These are phyloP conservation scores for Artemisiospiza belli DNA, from an alignment of 2,113 vertebrate species.

Conservation along the genomic window DNA sequence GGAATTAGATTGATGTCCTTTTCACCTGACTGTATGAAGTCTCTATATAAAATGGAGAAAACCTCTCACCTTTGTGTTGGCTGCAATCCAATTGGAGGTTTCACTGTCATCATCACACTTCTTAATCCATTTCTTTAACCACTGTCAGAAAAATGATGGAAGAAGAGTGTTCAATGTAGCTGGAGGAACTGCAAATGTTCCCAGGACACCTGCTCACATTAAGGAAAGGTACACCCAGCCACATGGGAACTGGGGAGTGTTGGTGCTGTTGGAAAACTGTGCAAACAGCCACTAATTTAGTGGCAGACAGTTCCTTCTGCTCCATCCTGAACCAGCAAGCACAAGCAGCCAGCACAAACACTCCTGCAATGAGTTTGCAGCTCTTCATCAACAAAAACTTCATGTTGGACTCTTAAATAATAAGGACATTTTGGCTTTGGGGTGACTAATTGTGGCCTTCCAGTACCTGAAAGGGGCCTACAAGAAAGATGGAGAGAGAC, in stretches of 20 bases:
- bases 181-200: background rate
- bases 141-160: slow-evolving; percentile 73
- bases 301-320: background rate
- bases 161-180: background rate
- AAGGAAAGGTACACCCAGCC: background rate
- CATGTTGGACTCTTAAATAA: background rate
- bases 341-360: background rate
- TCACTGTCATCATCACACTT: slow-evolving; percentile 99
- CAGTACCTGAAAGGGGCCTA: background rate
- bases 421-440: background rate
- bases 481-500: background rate
- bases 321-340: background rate
- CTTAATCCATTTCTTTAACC: slow-evolving; percentile 99
- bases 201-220: background rate
- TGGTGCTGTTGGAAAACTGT: background rate
- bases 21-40: background rate
- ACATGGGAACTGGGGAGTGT: background rate
- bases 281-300: background rate
- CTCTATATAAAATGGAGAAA: background rate
- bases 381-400: background rate
- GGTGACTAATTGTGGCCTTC: background rate
- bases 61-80: slow-evolving; percentile 93
- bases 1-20: background rate
- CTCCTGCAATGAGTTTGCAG: background rate
- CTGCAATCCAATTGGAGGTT: slow-evolving; percentile 99